These are phyloP conservation scores for Sturnus vulgaris DNA, from an alignment of 2,113 vertebrate species.

Conservation along the genomic window DNA sequence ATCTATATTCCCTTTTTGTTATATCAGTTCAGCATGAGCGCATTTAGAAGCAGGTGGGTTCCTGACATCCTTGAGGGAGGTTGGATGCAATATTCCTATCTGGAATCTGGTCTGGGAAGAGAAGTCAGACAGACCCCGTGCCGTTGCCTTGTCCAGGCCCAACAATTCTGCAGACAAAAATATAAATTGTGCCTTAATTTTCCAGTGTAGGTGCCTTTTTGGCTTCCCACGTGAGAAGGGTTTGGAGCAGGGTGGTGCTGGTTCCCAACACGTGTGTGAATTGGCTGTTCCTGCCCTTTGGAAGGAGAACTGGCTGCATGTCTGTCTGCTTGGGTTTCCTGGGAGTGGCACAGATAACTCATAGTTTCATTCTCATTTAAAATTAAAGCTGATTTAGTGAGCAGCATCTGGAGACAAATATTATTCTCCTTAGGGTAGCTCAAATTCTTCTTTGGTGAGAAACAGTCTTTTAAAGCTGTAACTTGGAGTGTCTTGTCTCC, in stretches of 20 bases:
- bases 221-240: background rate
- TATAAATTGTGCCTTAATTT: background rate
- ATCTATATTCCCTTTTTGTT: background rate
- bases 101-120: background rate
- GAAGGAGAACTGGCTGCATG: background rate
- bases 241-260: background rate
- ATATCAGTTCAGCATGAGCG: background rate
- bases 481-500: background rate
- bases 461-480: background rate
- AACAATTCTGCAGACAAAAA: background rate
- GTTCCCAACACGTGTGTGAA: background rate
- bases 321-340: constrained; percentile 5
- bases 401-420: background rate
- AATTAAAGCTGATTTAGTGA: background rate
- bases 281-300: constrained; percentile 1
- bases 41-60: background rate
- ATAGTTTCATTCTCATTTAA: background rate
- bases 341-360: constrained; percentile 7
- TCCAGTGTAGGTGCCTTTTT: background rate
- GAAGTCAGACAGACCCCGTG: background rate
- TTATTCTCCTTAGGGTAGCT: background rate
- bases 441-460: background rate
- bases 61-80: background rate
- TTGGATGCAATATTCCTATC: background rate
- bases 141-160: background rate